Evolutionary conservation across 2,888 invertebrate genomes (phyloP), one percentile per base, ranked within the genome.

Genomic region (Xestia rhomboidea): DNA sequence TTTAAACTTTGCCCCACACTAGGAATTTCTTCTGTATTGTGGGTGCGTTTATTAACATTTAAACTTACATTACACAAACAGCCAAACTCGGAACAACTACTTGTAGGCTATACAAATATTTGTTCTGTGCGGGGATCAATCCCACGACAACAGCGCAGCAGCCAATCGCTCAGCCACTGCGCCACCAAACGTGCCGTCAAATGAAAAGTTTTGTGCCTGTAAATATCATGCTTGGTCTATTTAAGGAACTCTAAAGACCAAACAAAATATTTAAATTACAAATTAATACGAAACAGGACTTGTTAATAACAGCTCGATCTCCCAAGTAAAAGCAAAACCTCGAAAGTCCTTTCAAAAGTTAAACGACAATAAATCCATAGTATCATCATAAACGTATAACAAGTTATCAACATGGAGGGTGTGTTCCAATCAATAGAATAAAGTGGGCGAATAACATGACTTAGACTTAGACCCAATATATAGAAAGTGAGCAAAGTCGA

Each of bases 401-500:
- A 30, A 27, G 74, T 69, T 74, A 21, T 24, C 0, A 0, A 44
- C 34, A 34, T 60, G 8, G 8, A 15, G 21, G 60, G n/a, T 34
- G n/a, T 15, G 13, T n/a, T 30, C 24, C 49, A 24, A 34, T 24
- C 11, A 44, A 62, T 73, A 34, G 24, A 60, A 60, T 46, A 18
- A 46, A 21, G 27, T 62, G 2, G 38, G 60, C 51, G 21, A 44
- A 51, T 34, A 73, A 46, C 24, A n/a, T 54, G 46, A n/a, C 60
- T 60, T 54, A 62, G 69, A 60, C 60, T 62, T 7, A 15, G 24
- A 71, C 18, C 5, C 13, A 46, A 11, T 67, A 0, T 62, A 38
- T 46, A 68, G 63, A 69, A 69, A 46, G n/a, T 41, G 30, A 51
- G 1, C n/a, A 21, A 54, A 71, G 41, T 73, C 41, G 13, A 30